A percentile compares a stretch with the other conserved stretches of the same genome.
phyloP scores from a whole-genome alignment of 1,140 invertebrate genomes.

The Diorhabda elongata region DNA sequence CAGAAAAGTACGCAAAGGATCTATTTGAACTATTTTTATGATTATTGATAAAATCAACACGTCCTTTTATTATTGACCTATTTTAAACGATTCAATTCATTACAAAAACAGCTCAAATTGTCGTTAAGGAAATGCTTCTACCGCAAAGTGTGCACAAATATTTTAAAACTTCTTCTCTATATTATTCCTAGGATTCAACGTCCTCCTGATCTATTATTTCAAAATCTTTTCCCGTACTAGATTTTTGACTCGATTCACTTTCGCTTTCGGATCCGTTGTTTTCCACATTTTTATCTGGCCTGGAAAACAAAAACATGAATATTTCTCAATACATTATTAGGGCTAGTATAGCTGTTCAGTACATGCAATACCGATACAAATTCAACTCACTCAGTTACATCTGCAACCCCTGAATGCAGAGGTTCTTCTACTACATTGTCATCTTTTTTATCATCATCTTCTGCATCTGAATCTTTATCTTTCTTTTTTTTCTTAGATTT shows the following conservation, averaged over 20 bases:
- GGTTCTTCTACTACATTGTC: constrained; percentile 20
- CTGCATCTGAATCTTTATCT: constrained; percentile 70
- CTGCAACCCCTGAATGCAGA: constrained; percentile 8
- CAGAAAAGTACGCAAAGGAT: too few species aligned
- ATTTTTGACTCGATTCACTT: constrained; percentile 66
- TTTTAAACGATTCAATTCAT: too few species aligned
- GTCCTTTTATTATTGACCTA: too few species aligned
- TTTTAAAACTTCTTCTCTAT: neutral
- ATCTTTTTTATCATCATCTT: constrained; percentile 52
- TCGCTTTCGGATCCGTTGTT: constrained; percentile 55
- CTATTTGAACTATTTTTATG: too few species aligned
- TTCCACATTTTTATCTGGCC: neutral
- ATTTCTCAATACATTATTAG: too few species aligned
- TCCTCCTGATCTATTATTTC: constrained; percentile 69
- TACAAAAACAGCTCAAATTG: too few species aligned
- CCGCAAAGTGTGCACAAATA: neutral
- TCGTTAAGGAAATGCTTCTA: neutral
- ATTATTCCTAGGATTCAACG: constrained; percentile 46
- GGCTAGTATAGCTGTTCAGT: too few species aligned
- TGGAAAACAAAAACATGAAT: too few species aligned
- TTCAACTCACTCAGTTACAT: constrained; percentile 6
- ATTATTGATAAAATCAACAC: too few species aligned
- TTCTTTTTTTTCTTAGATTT: constrained; percentile 76
- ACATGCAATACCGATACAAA: too few species aligned
- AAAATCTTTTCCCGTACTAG: constrained; percentile 75